phyloP scores from a whole-genome alignment of 2,113 vertebrate species.

The Hylia prasina region DNA sequence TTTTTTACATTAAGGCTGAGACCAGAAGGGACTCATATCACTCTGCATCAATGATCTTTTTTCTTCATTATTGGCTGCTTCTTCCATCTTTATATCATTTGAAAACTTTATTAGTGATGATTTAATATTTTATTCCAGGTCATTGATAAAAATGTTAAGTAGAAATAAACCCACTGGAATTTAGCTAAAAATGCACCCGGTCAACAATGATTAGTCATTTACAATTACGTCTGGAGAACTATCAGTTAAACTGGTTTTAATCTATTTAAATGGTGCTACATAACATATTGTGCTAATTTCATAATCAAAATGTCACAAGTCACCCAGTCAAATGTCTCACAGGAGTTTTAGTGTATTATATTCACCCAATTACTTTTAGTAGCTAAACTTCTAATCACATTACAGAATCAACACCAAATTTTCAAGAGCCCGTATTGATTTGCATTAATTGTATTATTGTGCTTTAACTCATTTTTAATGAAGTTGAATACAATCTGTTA shows the following conservation, averaged over 20 bases:
- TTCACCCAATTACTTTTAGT: background rate
- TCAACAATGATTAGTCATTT: constrained; percentile 1
- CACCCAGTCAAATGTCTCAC: constrained; percentile 13
- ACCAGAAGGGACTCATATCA: background rate
- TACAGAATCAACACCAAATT: background rate
- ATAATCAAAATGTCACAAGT: constrained; percentile 8
- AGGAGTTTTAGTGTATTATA: constrained; percentile 2
- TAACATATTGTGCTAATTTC: constrained; percentile 10
- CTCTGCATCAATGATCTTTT: background rate
- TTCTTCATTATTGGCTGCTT: background rate
- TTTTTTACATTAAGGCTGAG: background rate
- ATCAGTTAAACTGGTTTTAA: constrained; percentile 6
- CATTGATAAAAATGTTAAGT: constrained; percentile 14
- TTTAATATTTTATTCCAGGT: background rate
- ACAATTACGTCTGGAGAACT: background rate
- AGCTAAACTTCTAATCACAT: constrained; percentile 7
- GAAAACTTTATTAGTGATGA: constrained; percentile 18
- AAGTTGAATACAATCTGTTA: background rate
- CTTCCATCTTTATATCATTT: background rate
- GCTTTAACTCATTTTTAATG: background rate
- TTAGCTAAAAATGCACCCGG: background rate
- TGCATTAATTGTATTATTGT: background rate
- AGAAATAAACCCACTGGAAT: background rate
- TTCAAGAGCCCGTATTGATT: background rate
- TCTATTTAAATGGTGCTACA: background rate